Evolutionary conservation across 2,113 vertebrate genomes (phyloP).

Genomic region (Brevimyrus niger): DNA sequence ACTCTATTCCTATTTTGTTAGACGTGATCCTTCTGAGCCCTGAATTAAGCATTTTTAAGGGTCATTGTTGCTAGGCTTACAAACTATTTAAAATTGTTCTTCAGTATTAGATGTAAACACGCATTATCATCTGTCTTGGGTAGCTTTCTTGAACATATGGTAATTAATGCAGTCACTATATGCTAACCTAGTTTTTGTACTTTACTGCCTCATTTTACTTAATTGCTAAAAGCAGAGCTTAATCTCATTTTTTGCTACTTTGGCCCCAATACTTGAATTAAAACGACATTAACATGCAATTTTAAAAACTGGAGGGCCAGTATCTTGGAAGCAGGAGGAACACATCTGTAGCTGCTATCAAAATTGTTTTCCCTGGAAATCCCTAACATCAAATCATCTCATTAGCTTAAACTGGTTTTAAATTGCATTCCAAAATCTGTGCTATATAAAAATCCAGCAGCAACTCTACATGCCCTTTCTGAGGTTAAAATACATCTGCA

Average conservation of each 20-base stretch:
- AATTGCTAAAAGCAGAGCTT: neutral
- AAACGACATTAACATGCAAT: constrained; percentile 9
- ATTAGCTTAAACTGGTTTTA: neutral
- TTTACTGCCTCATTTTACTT: constrained; percentile 3
- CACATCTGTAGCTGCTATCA: neutral
- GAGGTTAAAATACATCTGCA: neutral
- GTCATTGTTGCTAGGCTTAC: neutral
- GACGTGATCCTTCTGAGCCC: neutral
- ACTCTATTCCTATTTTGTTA: neutral
- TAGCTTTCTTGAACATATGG: neutral
- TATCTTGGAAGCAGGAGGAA: neutral
- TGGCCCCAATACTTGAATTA: constrained; percentile 3
- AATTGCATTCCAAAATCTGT: neutral
- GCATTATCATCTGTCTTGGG: neutral
- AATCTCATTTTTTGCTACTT: constrained; percentile 2
- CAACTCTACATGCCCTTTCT: neutral
- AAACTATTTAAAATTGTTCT: neutral
- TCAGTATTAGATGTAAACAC: neutral
- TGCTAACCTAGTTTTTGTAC: neutral
- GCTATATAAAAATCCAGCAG: neutral
- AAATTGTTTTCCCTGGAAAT: neutral
- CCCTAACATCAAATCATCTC: neutral
- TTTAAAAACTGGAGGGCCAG: neutral
- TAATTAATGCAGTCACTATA: constrained; percentile 10
- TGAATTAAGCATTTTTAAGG: neutral